A percentile compares a stretch with the other conserved stretches of the same genome.
Conservation (phyloP, 2,797 vertebrate genomes). For the Onychomys arenicola region DNA sequence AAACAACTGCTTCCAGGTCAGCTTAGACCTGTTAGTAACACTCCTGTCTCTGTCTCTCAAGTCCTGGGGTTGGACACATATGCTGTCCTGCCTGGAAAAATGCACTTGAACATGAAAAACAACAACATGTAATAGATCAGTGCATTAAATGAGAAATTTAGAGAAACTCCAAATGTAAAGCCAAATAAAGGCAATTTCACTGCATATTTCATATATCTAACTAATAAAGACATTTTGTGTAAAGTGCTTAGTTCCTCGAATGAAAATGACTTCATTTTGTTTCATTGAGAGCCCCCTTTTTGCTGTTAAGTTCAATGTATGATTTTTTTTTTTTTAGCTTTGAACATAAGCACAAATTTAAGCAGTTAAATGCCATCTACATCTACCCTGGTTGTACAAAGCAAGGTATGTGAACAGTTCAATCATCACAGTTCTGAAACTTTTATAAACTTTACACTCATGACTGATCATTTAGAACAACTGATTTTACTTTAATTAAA, state of each 20-base stretch:
- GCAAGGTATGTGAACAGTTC: neutral
- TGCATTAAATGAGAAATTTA: slow-evolving; percentile 15
- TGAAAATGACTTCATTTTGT: slow-evolving; percentile 38
- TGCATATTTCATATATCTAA: slow-evolving; percentile 25
- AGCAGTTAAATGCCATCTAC: neutral
- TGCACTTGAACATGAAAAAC: neutral
- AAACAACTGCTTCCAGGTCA: neutral
- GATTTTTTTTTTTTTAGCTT: slow-evolving; percentile 37
- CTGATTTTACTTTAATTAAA: slow-evolving; percentile 25
- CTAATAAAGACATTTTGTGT: slow-evolving; percentile 12
- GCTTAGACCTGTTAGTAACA: neutral
- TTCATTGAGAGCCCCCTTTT: neutral
- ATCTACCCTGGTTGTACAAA: neutral
- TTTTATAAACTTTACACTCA: neutral
- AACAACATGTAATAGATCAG: neutral
- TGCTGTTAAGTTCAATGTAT: neutral
- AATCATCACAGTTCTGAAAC: slow-evolving; percentile 25
- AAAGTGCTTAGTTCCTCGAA: slow-evolving; percentile 33
- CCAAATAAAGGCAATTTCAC: slow-evolving; percentile 39
- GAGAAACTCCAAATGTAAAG: neutral
- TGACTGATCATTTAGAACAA: slow-evolving; percentile 26
- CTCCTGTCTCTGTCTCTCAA: neutral
- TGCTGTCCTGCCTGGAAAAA: neutral
- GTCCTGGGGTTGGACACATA: neutral
- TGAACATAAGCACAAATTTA: neutral